phyloP scores from a whole-genome alignment of 1,140 invertebrate genomes.

The Penaeus indicus region DNA sequence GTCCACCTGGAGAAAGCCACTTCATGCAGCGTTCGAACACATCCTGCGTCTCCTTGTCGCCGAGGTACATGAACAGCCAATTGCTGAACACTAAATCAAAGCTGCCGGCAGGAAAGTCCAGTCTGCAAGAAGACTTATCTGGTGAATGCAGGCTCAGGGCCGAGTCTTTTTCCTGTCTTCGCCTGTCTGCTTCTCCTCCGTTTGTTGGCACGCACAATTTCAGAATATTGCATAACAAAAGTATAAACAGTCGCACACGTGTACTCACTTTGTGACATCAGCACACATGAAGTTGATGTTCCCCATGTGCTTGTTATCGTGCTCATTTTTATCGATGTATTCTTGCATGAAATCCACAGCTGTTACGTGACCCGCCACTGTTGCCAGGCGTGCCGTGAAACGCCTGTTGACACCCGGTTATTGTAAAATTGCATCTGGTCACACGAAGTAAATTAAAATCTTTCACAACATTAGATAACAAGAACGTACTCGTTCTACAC shows the following conservation, averaged over 20 bases:
- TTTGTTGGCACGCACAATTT: no score
- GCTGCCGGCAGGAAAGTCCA: conserved; percentile 48
- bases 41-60: conserved; percentile 72
- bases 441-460: no score
- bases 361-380: conserved; percentile 71
- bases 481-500: conserved; percentile 38
- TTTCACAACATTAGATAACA: conserved; percentile 15
- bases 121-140: conserved; percentile 23
- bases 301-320: conserved; percentile 70
- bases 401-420: conserved; percentile 69
- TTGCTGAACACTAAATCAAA: conserved; percentile 76
- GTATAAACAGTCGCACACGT: conserved; percentile 59
- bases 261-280: conserved; percentile 74
- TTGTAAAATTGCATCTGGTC: background rate
- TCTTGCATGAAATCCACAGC: conserved; percentile 76
- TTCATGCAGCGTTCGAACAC: conserved; percentile 72
- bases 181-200: no score
- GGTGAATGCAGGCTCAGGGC: background rate
- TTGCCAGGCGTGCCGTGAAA: conserved; percentile 74
- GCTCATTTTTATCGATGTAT: conserved; percentile 74
- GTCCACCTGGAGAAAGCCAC: conserved; percentile 74
- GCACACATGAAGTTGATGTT: conserved; percentile 74
- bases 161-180: no score
- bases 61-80: conserved; percentile 78
- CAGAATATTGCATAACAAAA: no score